Evolutionary conservation across 2,113 vertebrate species (phyloP), one percentile per base, ranked within the genome.

Genomic region (Ramphastos sulfuratus): DNA sequence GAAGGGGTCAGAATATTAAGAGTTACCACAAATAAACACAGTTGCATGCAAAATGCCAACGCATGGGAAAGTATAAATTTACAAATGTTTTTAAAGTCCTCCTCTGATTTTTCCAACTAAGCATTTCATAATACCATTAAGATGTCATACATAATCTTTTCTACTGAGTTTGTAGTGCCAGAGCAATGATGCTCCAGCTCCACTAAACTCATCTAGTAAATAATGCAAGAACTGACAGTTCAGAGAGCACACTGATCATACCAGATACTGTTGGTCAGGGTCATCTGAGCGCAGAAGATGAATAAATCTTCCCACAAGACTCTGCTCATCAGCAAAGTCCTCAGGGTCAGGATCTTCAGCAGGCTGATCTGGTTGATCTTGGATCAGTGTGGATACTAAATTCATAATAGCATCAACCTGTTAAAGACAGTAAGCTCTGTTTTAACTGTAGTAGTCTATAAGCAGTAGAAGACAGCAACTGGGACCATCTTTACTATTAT

Each of bases 241-340:
- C 35, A 79, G 65, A 82, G 18, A 83, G 11, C 44, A 90, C 4
- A 28, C 9, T 17, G 15, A 27, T 8, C 96, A 37, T 97, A 99
- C 99, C 97, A 99, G 96, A 85, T 99, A 99, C 96, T 99, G 99
- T 39, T 99, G 99, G 94, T 99, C 99, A 1, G 99, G 99, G 90
- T 99, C 99, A 35, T 99, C 99, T 9, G 99, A 99, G 59, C 97
- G 98, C 25, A 99, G 96, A 30, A 99, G 98, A 82, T 99, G 99
- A 95, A 99, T 99, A 95, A 99, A 99, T 44, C 99, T 97, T 55
- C 99, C 99, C 86, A 99, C 99, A 35, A 99, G 98, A 86, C 99
- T 98, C 95, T 99, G 99, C 92, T 99, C 99, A 87, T 99, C 99
- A 28, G 99, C 98, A 97, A 99, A 99, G 96, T 99, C 99, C 91